Conservation (phyloP, 1,140 invertebrate species). For the Brachionus rotundiformis region DNA sequence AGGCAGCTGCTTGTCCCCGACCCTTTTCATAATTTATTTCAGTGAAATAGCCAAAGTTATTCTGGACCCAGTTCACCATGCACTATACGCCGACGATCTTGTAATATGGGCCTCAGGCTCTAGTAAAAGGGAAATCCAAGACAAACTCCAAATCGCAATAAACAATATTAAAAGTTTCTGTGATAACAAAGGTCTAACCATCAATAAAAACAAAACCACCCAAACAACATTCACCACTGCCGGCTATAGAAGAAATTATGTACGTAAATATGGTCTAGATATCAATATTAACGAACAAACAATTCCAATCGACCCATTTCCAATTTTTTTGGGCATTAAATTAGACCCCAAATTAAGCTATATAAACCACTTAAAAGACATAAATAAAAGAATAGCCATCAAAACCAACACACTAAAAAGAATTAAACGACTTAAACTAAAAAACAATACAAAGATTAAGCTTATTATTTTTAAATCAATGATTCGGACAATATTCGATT, state of each 20-base stretch:
- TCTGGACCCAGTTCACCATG: neutral
- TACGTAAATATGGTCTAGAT: too few species aligned
- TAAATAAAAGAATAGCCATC: neutral
- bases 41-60: too few species aligned
- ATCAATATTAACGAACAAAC: too few species aligned
- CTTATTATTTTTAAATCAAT: neutral
- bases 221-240: neutral
- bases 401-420: neutral
- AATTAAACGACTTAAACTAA: constrained; percentile 2
- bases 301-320: constrained; percentile 6
- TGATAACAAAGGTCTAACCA: neutral
- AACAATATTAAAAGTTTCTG: neutral
- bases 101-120: neutral
- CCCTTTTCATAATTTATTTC: too few species aligned
- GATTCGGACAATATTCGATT: neutral
- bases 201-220: neutral
- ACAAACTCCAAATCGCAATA: neutral
- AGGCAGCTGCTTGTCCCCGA: too few species aligned
- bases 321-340: neutral
- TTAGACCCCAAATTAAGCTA: neutral
- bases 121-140: neutral
- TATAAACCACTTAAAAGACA: neutral
- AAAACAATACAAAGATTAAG: neutral
- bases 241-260: neutral
- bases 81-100: neutral